A percentile compares a stretch with the other conserved stretches of the same genome.
Evolutionary conservation across 2,888 invertebrate species (phyloP).

Genomic region (Macrophya annulata): DNA sequence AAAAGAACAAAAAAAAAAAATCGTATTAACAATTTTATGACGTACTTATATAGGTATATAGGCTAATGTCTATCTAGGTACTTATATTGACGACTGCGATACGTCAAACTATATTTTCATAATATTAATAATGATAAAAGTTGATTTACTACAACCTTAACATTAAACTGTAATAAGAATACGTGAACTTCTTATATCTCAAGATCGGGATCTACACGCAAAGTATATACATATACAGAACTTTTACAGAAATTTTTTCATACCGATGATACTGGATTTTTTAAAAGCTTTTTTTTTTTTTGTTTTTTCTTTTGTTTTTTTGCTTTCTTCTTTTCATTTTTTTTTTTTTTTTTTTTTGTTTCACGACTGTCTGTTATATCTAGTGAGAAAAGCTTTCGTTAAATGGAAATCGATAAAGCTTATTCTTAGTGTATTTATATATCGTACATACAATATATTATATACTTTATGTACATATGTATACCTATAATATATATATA

Average conservation of each 20-base stretch:
- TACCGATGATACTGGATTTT: no score
- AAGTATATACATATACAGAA: not conserved
- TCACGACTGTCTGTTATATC: not conserved
- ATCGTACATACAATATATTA: not conserved
- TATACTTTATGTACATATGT: not conserved
- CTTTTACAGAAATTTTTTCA: no score
- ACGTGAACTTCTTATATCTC: not conserved
- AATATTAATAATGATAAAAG: not conserved
- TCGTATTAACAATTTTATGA: not conserved
- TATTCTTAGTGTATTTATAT: not conserved
- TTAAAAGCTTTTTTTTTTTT: no score
- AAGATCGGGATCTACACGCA: constrained; percentile 1
- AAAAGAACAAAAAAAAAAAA: not conserved
- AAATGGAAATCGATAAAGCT: not conserved
- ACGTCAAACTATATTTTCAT: not conserved
- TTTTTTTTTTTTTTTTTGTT: not conserved
- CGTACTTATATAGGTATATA: not conserved
- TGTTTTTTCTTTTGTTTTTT: no score
- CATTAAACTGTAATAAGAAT: not conserved
- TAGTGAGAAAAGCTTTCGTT: not conserved
- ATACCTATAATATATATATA: not conserved
- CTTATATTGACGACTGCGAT: not conserved
- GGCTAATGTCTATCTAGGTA: not conserved
- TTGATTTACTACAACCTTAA: constrained; percentile 3
- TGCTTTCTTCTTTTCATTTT: not conserved